These are phyloP conservation scores for Aphaenogaster floridana DNA, from an alignment of 1,140 invertebrate species.

Conservation along the genomic window DNA sequence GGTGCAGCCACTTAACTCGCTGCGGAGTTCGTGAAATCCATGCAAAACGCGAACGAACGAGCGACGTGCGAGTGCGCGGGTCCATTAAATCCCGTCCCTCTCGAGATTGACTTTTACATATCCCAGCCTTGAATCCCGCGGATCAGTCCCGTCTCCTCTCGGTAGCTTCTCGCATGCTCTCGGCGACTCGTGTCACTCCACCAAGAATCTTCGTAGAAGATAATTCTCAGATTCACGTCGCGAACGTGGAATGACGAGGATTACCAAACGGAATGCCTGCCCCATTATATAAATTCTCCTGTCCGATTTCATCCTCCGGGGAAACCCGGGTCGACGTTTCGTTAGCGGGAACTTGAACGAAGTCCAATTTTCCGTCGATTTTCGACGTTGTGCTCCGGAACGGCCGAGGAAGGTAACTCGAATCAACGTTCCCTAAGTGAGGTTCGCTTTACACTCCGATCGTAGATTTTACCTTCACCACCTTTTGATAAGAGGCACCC, in stretches of 20 bases:
- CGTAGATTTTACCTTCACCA: neutral
- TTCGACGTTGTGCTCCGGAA: neutral
- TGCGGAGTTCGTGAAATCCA: neutral
- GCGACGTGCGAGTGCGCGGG: neutral
- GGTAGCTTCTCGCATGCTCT: neutral
- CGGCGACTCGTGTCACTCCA: conserved; percentile 12
- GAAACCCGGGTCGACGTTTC: neutral
- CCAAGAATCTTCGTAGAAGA: neutral
- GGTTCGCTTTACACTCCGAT: neutral
- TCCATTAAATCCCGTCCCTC: conserved; percentile 45
- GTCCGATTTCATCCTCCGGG: neutral
- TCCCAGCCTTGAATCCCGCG: conserved; percentile 23
- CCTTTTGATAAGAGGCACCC: neutral
- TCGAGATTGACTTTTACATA: conserved; percentile 54
- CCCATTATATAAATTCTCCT: neutral
- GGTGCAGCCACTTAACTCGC: neutral
- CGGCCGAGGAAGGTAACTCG: neutral
- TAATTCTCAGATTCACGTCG: conserved; percentile 26
- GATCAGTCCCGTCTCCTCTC: conserved; percentile 29
- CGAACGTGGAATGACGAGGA: neutral
- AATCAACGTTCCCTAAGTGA: neutral
- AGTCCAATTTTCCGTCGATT: conserved; percentile 10
- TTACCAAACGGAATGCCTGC: neutral
- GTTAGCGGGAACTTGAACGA: neutral
- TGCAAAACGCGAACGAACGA: conserved; percentile 26